phyloP scores from a whole-genome alignment of 2,113 vertebrate genomes.

The Todiramphus chloris region DNA sequence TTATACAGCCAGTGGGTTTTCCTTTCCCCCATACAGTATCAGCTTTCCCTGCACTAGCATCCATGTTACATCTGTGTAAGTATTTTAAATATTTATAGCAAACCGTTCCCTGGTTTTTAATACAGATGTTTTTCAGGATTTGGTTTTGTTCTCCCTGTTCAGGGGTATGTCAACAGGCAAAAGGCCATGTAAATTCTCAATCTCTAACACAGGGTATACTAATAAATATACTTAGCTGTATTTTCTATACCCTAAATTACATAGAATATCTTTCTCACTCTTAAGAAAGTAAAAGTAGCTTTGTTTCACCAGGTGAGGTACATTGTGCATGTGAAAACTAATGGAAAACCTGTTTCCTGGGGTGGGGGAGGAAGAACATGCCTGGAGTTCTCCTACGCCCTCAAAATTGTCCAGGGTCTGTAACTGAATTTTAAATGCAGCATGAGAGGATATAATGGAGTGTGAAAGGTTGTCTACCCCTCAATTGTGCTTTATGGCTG shows the following conservation, averaged over 20 bases:
- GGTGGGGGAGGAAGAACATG: background rate
- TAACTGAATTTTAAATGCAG: background rate
- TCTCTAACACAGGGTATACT: background rate
- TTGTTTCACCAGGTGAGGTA: background rate
- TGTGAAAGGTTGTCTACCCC: background rate
- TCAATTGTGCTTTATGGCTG: constrained; percentile 24
- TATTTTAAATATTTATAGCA: background rate
- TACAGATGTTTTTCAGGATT: background rate
- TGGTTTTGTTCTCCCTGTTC: background rate
- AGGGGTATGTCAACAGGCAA: background rate
- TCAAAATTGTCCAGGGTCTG: background rate
- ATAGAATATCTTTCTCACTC: background rate
- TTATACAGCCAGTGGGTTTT: background rate
- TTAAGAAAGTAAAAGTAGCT: background rate
- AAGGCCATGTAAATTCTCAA: background rate
- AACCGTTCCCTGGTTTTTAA: background rate
- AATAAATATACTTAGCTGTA: background rate
- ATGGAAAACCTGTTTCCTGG: background rate
- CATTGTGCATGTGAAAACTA: background rate
- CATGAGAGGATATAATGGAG: constrained; percentile 6
- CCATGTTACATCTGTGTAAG: background rate
- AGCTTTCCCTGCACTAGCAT: background rate
- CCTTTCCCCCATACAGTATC: background rate
- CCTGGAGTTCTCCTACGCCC: background rate
- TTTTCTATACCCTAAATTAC: background rate